These are phyloP conservation scores for Otis tarda DNA, from an alignment of 2,113 vertebrate species.

Conservation along the genomic window DNA sequence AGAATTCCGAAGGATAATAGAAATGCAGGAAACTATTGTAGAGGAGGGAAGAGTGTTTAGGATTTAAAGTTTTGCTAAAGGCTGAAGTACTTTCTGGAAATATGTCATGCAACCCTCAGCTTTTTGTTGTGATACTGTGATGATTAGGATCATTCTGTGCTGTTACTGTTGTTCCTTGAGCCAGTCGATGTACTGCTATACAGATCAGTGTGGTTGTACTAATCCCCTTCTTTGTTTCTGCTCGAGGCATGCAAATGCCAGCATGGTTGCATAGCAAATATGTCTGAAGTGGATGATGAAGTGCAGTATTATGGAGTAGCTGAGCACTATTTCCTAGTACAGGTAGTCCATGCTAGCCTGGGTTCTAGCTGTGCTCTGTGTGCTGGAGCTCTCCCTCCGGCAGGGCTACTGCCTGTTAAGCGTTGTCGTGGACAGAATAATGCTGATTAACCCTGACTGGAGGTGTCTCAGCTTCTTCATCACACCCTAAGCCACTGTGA, in stretches of 20 bases:
- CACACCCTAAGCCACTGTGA: background rate
- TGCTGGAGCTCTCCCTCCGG: background rate
- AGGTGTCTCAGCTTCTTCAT: background rate
- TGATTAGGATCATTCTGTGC: background rate
- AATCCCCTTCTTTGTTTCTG: background rate
- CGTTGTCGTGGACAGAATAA: background rate
- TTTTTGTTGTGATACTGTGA: background rate
- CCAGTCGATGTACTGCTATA: background rate
- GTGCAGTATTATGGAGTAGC: background rate
- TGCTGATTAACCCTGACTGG: background rate
- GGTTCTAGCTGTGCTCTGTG: fast-evolving
- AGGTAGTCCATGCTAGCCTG: background rate
- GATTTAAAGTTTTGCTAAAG: background rate
- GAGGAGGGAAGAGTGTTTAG: background rate
- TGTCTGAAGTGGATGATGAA: background rate
- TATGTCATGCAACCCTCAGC: background rate
- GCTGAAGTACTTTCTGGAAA: background rate
- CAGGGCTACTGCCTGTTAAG: background rate
- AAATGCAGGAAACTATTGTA: background rate
- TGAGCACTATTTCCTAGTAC: background rate
- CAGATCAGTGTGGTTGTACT: background rate
- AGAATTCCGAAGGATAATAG: background rate
- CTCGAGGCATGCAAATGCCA: background rate
- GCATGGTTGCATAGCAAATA: background rate
- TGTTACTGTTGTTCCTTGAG: background rate